Evolutionary conservation across 2,888 invertebrate genomes (phyloP).

Genomic region (Endomychus coccineus): DNA sequence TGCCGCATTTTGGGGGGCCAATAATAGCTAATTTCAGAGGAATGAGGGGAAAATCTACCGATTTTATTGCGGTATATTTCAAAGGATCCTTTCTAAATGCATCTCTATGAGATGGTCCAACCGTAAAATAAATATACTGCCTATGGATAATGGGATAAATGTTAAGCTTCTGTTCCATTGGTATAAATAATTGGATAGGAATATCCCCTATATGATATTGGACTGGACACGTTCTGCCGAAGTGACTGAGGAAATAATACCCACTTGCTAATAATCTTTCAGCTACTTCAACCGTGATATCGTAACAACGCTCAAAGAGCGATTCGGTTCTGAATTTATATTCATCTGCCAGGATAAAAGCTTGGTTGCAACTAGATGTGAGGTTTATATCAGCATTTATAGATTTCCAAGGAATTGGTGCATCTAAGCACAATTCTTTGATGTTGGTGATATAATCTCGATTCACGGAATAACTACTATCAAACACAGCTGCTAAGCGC

Average conservation of each 20-base stretch:
- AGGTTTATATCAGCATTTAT: constrained; percentile 43
- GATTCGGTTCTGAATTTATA: constrained; percentile 46
- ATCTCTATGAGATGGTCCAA: constrained; percentile 43
- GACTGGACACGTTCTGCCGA: constrained; percentile 59
- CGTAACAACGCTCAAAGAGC: constrained; percentile 52
- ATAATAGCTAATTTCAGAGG: constrained; percentile 51
- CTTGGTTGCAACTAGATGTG: constrained; percentile 29
- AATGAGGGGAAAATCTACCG: constrained; percentile 44
- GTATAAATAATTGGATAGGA: constrained; percentile 47
- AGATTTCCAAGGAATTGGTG: constrained; percentile 45
- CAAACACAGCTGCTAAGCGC: constrained; percentile 44
- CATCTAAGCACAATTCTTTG: constrained; percentile 39
- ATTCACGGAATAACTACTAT: constrained; percentile 44
- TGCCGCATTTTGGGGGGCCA: constrained; percentile 58
- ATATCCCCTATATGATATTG: constrained; percentile 48
- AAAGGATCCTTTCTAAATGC: constrained; percentile 52
- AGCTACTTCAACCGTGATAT: constrained; percentile 48
- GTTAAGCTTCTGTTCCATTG: constrained; percentile 40
- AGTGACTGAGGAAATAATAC: constrained; percentile 56
- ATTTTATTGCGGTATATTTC: constrained; percentile 47
- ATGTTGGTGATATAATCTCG: constrained; percentile 43
- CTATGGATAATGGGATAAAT: constrained; percentile 53
- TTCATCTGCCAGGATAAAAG: constrained; percentile 31
- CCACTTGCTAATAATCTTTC: constrained; percentile 52
- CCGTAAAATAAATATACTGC: constrained; percentile 53